Conservation (phyloP, 2,888 invertebrate species). For the Aphelenchoides bicaudatus region DNA sequence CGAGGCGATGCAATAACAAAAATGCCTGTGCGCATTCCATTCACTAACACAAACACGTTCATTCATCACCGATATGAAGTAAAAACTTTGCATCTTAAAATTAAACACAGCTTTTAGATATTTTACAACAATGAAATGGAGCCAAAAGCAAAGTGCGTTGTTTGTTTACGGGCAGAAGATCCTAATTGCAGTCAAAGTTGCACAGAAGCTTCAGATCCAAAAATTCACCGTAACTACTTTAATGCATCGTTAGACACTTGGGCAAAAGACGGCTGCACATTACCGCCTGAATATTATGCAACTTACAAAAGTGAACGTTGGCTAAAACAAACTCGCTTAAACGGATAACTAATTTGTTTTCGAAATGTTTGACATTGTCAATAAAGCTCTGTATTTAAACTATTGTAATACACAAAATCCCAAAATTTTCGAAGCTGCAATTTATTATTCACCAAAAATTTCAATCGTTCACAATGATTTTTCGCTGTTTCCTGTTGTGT, state of each 20-base stretch:
- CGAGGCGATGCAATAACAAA: constrained; percentile 23
- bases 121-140: constrained; percentile 12
- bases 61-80: constrained; percentile 33
- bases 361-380: neutral
- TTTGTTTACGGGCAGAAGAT: constrained; percentile 19
- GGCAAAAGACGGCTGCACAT: constrained; percentile 11
- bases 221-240: constrained; percentile 12
- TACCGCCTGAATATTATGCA: constrained; percentile 11
- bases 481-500: too few species aligned
- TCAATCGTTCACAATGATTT: too few species aligned
- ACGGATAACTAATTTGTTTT: too few species aligned
- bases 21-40: constrained; percentile 19
- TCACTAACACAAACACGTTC: constrained; percentile 22
- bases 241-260: constrained; percentile 13
- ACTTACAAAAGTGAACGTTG: too few species aligned
- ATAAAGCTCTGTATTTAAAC: neutral
- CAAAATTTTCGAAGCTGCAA: too few species aligned
- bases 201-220: neutral
- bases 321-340: too few species aligned
- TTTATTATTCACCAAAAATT: too few species aligned
- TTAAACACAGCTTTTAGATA: too few species aligned
- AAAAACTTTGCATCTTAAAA: neutral
- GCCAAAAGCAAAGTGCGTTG: neutral
- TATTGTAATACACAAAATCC: too few species aligned
- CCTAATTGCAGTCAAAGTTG: constrained; percentile 11